Base-by-base conservation (phyloP, 2,888 invertebrate genomes). In the Torymus aiolomorphi region DNA sequence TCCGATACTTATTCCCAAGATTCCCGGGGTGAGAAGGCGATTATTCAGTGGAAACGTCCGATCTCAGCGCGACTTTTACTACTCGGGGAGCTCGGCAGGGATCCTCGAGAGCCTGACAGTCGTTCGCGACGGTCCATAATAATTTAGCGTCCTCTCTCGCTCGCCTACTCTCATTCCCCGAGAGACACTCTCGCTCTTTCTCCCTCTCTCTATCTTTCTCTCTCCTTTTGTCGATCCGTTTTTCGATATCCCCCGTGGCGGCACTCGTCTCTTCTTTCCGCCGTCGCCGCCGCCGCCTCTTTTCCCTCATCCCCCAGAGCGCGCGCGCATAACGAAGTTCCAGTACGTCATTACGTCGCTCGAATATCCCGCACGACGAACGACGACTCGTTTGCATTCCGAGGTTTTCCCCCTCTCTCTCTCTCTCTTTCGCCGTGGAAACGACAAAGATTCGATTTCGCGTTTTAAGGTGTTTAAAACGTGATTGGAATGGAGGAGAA, bases 71-170 rank as follows among this genome's bases (percentile, higher is more conserved):
- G 71, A 77, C 71, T 77, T 77, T 77, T 71, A 66, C 76, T 66
- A 66, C 72, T 61, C 18, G 70, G 61, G 75, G 24, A 20, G 54
- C 13, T 24, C 24, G 24, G 8, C 5, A 54, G 54, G 14, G 54
- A 76, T 76, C 76, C 70, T 76, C 70, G 12, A 76, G 70, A 70
- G 63, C 63, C 76, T 76, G 76, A 76, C 76, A 76, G 49, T 69
- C 70, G 70, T 66, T 66, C 80, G 63, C 79, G 69, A 72, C 65
- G 75, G 24, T 77, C 69, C 65, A 74, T 79, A 75, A 75, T 75
- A 75, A 75, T 75, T 71, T 80, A 67, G 75, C 56, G 11, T 52
- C 24, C 20, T 67, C 31, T 59, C 59, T 52, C 52, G 20, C 56
- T 74, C 24, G 24, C 24, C 24, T 24, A 3, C 24, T 24, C 24